These are phyloP conservation scores for Amphipoea oculea DNA, from an alignment of 2,888 invertebrate genomes.

Conservation along the genomic window DNA sequence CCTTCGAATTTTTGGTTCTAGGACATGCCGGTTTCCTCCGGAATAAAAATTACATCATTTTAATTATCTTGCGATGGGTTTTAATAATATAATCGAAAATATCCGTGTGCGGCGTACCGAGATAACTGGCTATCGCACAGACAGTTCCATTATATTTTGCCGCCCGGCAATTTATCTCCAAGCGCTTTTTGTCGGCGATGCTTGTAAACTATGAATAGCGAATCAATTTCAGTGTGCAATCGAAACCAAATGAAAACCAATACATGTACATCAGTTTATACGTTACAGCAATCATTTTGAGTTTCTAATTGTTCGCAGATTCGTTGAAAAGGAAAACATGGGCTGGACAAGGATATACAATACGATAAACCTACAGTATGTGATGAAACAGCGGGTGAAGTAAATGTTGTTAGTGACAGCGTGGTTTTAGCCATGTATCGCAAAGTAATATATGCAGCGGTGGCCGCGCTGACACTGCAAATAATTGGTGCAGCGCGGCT, in stretches of 20 bases:
- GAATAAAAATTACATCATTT: slow-evolving; percentile 37
- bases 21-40: too few relatives aligned
- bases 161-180: slow-evolving; percentile 78
- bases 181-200: slow-evolving; percentile 78
- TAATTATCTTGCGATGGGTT: slow-evolving; percentile 63
- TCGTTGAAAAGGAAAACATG: slow-evolving; percentile 66
- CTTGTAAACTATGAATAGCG: slow-evolving; percentile 80
- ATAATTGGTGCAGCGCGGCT: slow-evolving; percentile 83
- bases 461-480: slow-evolving; percentile 81
- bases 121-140: slow-evolving; percentile 76
- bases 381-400: slow-evolving; percentile 62
- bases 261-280: slow-evolving; percentile 60
- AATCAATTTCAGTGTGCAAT: slow-evolving; percentile 76
- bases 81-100: slow-evolving; percentile 74
- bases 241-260: slow-evolving; percentile 69
- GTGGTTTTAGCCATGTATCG: slow-evolving; percentile 76
- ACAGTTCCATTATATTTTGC: slow-evolving; percentile 80
- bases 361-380: slow-evolving; percentile 62
- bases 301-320: slow-evolving; percentile 74
- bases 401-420: slow-evolving; percentile 67
- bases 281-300: slow-evolving; percentile 49
- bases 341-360: slow-evolving; percentile 53
- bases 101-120: slow-evolving; percentile 70
- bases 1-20: too few relatives aligned
- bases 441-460: slow-evolving; percentile 79